Conservation (phyloP, 2,888 invertebrate species). For the Conchocele bisecta region DNA sequence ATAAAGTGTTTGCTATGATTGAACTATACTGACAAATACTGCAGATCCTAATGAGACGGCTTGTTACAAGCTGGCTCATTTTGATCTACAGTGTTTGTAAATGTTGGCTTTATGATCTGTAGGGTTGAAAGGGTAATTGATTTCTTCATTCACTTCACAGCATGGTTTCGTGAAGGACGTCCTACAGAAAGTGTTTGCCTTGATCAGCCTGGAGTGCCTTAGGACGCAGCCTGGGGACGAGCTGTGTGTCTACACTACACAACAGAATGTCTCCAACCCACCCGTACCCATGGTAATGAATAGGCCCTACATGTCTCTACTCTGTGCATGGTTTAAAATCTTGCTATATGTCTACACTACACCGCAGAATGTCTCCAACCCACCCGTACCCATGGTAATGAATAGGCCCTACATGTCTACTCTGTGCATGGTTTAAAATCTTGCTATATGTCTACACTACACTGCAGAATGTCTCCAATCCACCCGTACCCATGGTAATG, state of each 20-base stretch:
- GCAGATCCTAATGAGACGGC: no score
- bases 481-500: slow-evolving; percentile 45
- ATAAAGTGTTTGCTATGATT: no score
- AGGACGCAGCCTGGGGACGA: slow-evolving; percentile 53
- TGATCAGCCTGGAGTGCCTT: slow-evolving; percentile 60
- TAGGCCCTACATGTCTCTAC: no score
- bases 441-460: slow-evolving; percentile 52
- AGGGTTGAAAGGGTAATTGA: no score
- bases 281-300: slow-evolving; percentile 43
- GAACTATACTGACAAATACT: no score
- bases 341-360: slow-evolving; percentile 52
- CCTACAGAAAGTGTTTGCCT: slow-evolving; percentile 36
- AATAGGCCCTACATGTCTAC: no score
- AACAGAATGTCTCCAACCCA: slow-evolving; percentile 42
- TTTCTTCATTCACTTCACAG: no score
- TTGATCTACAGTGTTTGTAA: no score
- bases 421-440: no score
- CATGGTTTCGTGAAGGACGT: slow-evolving; percentile 42
- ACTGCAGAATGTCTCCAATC: slow-evolving; percentile 35
- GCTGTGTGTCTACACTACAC: slow-evolving; percentile 49
- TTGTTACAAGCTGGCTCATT: no score
- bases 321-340: no score
- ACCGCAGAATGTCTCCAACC: slow-evolving; percentile 26
- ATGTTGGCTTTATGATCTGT: no score
- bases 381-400: slow-evolving; percentile 38